phyloP scores from a whole-genome alignment of 1,140 invertebrate species.

The Panagrolaimus sp. region DNA sequence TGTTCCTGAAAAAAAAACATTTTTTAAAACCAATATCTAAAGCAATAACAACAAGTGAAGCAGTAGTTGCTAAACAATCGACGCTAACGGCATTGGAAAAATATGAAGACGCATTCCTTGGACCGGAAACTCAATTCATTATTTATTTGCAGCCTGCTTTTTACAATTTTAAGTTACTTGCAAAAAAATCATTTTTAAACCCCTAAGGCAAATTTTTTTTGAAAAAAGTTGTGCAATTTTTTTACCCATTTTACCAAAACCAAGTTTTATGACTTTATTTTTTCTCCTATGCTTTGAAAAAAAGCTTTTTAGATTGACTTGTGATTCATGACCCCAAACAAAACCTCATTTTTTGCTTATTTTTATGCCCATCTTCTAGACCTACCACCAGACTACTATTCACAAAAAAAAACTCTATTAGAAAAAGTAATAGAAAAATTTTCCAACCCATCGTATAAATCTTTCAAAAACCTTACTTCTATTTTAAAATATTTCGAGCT shows the following conservation, averaged over 20 bases:
- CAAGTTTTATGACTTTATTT: too few species aligned
- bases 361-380: slow-evolving; percentile 54
- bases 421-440: too few species aligned
- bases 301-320: too few species aligned
- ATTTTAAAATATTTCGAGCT: too few species aligned
- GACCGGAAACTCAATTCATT: slow-evolving; percentile 13
- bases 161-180: not conserved
- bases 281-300: too few species aligned
- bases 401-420: too few species aligned
- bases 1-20: slow-evolving; percentile 63
- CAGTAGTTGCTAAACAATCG: slow-evolving; percentile 2
- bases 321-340: not conserved
- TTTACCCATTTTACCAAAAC: too few species aligned
- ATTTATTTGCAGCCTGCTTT: not conserved
- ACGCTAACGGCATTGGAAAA: not conserved
- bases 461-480: too few species aligned
- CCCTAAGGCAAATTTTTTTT: too few species aligned
- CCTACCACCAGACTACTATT: too few species aligned
- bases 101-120: not conserved
- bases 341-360: not conserved
- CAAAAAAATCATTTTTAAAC: not conserved
- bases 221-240: too few species aligned
- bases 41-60: not conserved
- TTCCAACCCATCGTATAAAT: too few species aligned
- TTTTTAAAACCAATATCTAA: slow-evolving; percentile 7